A percentile compares a stretch with the other conserved stretches of the same genome.
Conservation (phyloP, 2,797 vertebrate species). For the Molothrus ater region DNA sequence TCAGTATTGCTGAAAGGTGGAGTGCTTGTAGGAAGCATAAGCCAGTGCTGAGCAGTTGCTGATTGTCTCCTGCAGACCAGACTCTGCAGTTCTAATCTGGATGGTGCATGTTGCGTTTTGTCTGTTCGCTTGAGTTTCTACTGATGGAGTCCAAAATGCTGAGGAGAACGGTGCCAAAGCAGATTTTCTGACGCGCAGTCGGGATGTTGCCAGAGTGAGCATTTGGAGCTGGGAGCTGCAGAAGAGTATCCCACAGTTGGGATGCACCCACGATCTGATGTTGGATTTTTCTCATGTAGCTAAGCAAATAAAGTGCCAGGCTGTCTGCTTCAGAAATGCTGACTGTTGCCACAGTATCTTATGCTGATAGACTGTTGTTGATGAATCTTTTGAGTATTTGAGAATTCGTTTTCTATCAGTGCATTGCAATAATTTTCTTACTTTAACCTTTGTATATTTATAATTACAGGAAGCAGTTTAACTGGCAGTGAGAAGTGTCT, state of each 20-base stretch:
- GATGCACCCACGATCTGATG: neutral
- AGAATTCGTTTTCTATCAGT: neutral
- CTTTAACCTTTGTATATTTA: slow-evolving; percentile 21
- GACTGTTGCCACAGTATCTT: neutral
- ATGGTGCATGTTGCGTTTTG: neutral
- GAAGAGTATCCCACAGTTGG: neutral
- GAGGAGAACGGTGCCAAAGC: slow-evolving; percentile 23
- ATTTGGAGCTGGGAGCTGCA: slow-evolving; percentile 5
- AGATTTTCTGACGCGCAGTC: neutral
- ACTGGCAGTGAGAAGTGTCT: neutral
- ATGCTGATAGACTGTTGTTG: neutral
- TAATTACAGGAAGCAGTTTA: slow-evolving; percentile 20
- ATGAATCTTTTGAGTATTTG: neutral
- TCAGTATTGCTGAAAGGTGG: neutral
- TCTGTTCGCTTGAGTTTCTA: neutral
- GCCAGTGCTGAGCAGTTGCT: neutral
- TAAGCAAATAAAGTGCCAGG: neutral
- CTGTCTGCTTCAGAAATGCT: neutral
- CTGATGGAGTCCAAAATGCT: neutral
- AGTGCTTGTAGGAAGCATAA: neutral
- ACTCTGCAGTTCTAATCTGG: neutral
- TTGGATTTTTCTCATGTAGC: neutral
- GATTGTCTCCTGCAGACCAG: neutral
- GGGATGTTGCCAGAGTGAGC: neutral
- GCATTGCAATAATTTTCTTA: slow-evolving; percentile 19